Base-by-base conservation (phyloP, 2,797 vertebrate genomes). In the Melanogrammus aeglefinus region DNA sequence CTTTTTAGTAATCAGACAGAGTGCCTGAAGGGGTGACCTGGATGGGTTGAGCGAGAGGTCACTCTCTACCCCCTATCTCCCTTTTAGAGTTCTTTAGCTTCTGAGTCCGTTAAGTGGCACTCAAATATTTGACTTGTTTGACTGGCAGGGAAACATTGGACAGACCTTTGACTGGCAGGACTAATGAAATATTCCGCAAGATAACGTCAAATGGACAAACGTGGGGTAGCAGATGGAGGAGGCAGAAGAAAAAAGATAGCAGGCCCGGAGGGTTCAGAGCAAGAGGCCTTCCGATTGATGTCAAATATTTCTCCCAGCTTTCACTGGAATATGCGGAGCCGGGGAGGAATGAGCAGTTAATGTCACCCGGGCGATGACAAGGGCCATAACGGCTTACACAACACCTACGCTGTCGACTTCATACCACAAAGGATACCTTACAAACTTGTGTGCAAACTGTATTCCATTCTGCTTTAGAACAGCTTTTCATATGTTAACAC, bases 191-290 rank as follows among this genome's bases (percentile, higher is more conserved):
- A 16, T 72, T 71, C 6, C 9, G 6, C 18, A 36, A 85, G 76
- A 74, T 74, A 82, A 79, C 74, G 83, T 84, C 75, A 83, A 81
- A 83, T 83, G 21, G 51, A 57, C 4, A 57, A 57, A 21, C 14
- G 1, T 6, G 51, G 0, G 51, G 51, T 18, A 57, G 51, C 18
- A 57, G 51, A 57, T 57, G 16, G 51, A 57, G 51, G 51, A 57
- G 51, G n/a, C 6, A 21, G 51, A 21, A 21, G 51, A 57, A 1
- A 18, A 57, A 57, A 57, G 51, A 57, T 4, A n/a, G 16, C 18
- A 18, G 83, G 73, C 66, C n/a, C 10, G 24, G 13, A 70, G 66
- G 12, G 27, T 70, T 27, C n/a, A 29, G 27, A 29, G 66, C 24
- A 27, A 29, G 27, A 29, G 66, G 13, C 38, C 38, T 8, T 39